Percentiles rank a stretch among this genome's conserved stretches.
Evolutionary conservation across 2,797 vertebrate genomes (phyloP).

Genomic region (Rhinophrynus dorsalis): DNA sequence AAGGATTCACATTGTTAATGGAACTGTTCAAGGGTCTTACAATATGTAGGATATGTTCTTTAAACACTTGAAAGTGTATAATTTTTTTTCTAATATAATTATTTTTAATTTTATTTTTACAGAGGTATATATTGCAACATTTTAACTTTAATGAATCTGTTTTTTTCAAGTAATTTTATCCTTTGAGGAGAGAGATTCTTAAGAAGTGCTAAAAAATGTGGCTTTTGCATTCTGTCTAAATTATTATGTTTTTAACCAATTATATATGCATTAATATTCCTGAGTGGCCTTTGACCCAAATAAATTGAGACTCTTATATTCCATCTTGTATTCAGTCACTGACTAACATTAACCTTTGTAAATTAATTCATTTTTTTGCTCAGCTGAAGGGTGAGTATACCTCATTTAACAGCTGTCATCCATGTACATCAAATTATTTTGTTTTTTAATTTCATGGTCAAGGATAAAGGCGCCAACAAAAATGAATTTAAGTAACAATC

Average conservation of each 20-base stretch:
- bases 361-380: slow-evolving; percentile 28
- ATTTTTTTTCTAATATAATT: too few species aligned
- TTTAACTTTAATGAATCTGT: too few species aligned
- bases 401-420: slow-evolving; percentile 29
- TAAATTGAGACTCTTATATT: slow-evolving; percentile 27
- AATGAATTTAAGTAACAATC: slow-evolving; percentile 1
- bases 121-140: too few species aligned
- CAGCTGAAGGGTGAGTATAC: slow-evolving; percentile 31
- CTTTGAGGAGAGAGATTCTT: neutral
- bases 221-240: neutral
- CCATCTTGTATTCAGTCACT: too few species aligned
- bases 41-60: too few species aligned
- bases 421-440: slow-evolving; percentile 33
- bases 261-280: slow-evolving; percentile 27
- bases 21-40: too few species aligned
- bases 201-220: slow-evolving; percentile 10
- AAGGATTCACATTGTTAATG: too few species aligned
- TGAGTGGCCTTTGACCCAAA: slow-evolving; percentile 4
- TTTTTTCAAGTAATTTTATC: neutral
- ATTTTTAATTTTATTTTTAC: neutral
- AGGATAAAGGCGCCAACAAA: slow-evolving; percentile 14
- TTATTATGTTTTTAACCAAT: slow-evolving; percentile 14
- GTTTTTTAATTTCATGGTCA: slow-evolving; percentile 24
- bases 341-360: slow-evolving; percentile 15
- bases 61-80: too few species aligned